phyloP scores from a whole-genome alignment of 2,888 invertebrate genomes.

The Dinocampus coccinellae region DNA sequence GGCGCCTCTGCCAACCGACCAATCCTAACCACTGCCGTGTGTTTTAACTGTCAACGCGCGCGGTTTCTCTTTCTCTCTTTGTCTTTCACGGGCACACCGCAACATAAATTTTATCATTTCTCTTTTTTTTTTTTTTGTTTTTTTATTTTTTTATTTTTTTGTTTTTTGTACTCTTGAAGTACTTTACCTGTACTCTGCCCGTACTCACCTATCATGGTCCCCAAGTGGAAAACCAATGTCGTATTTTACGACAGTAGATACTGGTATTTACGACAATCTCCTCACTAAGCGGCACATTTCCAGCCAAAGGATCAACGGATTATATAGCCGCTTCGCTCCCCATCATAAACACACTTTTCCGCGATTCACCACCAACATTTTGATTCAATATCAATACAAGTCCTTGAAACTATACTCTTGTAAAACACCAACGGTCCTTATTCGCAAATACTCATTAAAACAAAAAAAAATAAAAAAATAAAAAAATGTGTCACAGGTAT shows the following conservation, averaged over 20 bases:
- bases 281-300: slow-evolving; percentile 48
- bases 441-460: background rate
- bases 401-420: background rate
- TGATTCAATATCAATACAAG: slow-evolving; percentile 11
- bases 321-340: slow-evolving; percentile 43
- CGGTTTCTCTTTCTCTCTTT: slow-evolving; percentile 42
- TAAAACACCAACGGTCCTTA: background rate
- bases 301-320: slow-evolving; percentile 45
- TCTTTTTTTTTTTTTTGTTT: slow-evolving; percentile 27
- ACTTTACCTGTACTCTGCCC: slow-evolving; percentile 12
- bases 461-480: too few relatives aligned
- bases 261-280: slow-evolving; percentile 53
- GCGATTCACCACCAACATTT: slow-evolving; percentile 22
- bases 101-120: slow-evolving; percentile 65
- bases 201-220: slow-evolving; percentile 14
- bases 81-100: slow-evolving; percentile 52
- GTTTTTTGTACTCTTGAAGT: too few relatives aligned
- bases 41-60: slow-evolving; percentile 67
- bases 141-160: too few relatives aligned
- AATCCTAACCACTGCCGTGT: slow-evolving; percentile 62
- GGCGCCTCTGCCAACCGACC: slow-evolving; percentile 60
- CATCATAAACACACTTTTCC: slow-evolving; percentile 50
- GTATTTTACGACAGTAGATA: slow-evolving; percentile 59
- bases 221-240: slow-evolving; percentile 58
- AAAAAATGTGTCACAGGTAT: too few relatives aligned